These are phyloP conservation scores for Hermaeophaga mercurialis DNA, from an alignment of 2,888 invertebrate genomes.

Conservation along the genomic window DNA sequence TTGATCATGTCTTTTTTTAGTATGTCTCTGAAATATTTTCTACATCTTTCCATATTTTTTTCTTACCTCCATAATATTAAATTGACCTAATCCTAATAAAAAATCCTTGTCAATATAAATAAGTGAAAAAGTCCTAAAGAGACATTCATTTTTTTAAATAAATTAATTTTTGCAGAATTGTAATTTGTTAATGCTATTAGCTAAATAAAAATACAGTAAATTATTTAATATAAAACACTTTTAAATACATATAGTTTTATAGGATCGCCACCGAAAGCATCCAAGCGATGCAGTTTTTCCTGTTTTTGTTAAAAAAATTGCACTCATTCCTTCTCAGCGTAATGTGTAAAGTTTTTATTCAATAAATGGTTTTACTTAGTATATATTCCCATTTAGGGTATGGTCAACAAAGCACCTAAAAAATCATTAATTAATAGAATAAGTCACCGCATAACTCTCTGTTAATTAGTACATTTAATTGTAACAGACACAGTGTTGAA, in stretches of 20 bases:
- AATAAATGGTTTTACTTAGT: neutral
- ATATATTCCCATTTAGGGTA: neutral
- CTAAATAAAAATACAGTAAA: no score
- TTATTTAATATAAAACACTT: no score
- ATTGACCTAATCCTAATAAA: no score
- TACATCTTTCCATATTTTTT: no score
- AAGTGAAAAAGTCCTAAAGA: no score
- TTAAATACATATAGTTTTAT: neutral
- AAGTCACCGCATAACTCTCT: slow-evolving; percentile 18
- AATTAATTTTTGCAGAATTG: no score
- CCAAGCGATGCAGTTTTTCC: neutral
- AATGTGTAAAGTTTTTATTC: slow-evolving; percentile 1
- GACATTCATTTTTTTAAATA: no score
- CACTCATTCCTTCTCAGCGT: neutral
- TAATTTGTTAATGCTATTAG: no score
- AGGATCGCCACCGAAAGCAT: neutral
- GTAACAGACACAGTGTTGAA: slow-evolving; percentile 22
- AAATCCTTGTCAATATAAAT: no score
- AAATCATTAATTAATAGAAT: slow-evolving; percentile 20
- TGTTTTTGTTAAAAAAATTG: neutral
- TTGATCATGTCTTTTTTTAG: no score
- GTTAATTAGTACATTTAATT: slow-evolving; percentile 31
- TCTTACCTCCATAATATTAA: no score
- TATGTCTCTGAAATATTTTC: no score
- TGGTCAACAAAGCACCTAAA: slow-evolving; percentile 4